Evolutionary conservation across 2,797 vertebrate species (phyloP), one percentile per base, ranked within the genome.

Genomic region (Sebastes glaucus): DNA sequence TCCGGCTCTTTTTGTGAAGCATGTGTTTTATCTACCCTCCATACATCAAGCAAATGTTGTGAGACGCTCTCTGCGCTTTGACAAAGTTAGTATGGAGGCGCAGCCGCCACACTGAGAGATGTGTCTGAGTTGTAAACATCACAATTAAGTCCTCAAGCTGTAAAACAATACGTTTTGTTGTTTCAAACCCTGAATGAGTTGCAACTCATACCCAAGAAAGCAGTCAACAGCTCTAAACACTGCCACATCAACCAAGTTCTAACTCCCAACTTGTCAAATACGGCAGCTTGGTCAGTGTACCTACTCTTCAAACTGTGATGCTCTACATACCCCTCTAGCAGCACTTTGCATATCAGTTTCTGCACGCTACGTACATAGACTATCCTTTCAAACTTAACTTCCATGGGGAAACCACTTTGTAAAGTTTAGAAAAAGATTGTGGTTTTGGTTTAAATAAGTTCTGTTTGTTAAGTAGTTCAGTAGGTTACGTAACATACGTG

Each of bases 21-120:
- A 86, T 87, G 80, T 81, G 77, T 86, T 87, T 88, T 80, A 88
- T 90, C 80, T 71, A 22, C 14, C 59, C 66, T 69, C 77, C 87
- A 90, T 93, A 87, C 84, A 89, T 93, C 90, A 91, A 87, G 77
- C 84, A 84, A 85, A 87, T 87, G 88, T 83, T 79, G 84, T 84
- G 90, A 85, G 83, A 88, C 80, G 23, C 71, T 83, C 53, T 78
- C 65, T 71, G 11, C 27, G 71, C 69, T 76, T 68, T 71, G 63
- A 82, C 72, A 71, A 65, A 79, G 64, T 73, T 76, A 53, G 75
- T 57, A 25, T 33, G 32, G 77, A 81, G 74, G 62, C 57, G 9
- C 55, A 52, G 52, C 67, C 11, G 3, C 23, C 64, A 20, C 22
- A 1, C 59, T 72, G 71, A 74, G 68, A 67, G 68, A 84, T 74